Conservation (phyloP, 2,113 vertebrate genomes). For the Petrocephalus zakoni region DNA sequence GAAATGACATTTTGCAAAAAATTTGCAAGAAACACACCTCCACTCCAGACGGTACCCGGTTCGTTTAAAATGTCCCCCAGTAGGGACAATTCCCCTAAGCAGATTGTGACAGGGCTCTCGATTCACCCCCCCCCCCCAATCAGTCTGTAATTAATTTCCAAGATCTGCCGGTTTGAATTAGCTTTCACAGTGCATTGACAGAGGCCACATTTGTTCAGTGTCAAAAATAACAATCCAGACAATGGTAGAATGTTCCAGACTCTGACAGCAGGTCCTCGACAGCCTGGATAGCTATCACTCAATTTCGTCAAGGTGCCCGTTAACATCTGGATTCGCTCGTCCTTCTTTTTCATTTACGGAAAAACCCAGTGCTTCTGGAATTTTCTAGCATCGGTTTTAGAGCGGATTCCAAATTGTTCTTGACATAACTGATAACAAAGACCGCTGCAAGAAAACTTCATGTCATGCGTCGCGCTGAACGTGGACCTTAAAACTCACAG, state of each 20-base stretch:
- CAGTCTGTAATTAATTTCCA: neutral
- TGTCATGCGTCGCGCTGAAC: neutral
- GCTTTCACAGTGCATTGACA: neutral
- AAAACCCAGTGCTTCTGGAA: neutral
- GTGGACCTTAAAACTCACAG: neutral
- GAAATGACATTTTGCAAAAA: constrained; percentile 19
- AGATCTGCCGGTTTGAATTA: neutral
- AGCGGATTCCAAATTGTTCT: neutral
- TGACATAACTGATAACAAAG: neutral
- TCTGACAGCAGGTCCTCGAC: neutral
- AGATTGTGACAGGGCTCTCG: neutral
- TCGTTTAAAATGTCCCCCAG: constrained; percentile 8
- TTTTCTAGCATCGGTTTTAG: neutral
- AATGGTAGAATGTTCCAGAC: neutral
- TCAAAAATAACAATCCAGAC: neutral
- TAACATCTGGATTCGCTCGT: neutral
- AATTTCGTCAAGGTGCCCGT: constrained; percentile 22
- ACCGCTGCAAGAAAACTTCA: neutral
- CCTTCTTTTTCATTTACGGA: neutral
- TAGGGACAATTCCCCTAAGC: neutral
- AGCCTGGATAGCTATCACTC: neutral
- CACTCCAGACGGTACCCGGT: neutral
- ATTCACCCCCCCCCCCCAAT: neutral
- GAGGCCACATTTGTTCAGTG: neutral
- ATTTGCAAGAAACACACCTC: neutral